Base-by-base conservation (phyloP, 1,140 invertebrate species). In the Lordiphosa stackelbergi region DNA sequence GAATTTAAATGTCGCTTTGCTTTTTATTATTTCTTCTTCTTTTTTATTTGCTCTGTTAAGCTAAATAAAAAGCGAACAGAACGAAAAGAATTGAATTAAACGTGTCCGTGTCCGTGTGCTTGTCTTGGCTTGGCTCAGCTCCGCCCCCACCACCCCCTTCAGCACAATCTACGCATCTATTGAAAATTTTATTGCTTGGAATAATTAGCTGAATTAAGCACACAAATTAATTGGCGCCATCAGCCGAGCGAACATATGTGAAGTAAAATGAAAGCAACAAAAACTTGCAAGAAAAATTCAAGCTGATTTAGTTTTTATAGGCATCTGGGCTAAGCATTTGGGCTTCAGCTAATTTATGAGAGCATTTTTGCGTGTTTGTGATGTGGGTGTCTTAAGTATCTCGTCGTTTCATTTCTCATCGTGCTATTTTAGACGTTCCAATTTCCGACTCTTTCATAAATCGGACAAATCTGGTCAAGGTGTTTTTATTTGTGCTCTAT, bases 131-230 rank as follows among this genome's bases (percentile, higher is more conserved):
- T 60, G 57, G 22, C 35, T 46, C 11, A 52, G 24, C 13, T 34
- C 24, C 13, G 5, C 8, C 45, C 13, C 22, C 48, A 19, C 47
- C 48, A 46, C 11, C 53, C 54, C 36, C 8, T 53, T 55, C 41
- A 53, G 31, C 41, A 40, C 48, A 68, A 66, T 57, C 53, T 69
- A 66, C 66, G 42, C 65, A 73, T 77, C 77, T 83, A 83, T 81
- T 83, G 77, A 71, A 74, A 81, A 73, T 73, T 81, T 81, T 81
- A 81, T 81, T 77, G 77, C 77, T 55, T 56, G 77, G 77, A 81
- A 81, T 81, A 81, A 81, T 83, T 81, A 83, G 72, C 53, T 70
- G 77, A 81, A 81, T 77, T 81, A 83, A 81, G 77, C 68, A 52
- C 71, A 75, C 75, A 75, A 81, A 79, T 79, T 79, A 79, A 79